These are phyloP conservation scores for Lithosia quadra DNA, from an alignment of 2,888 invertebrate species.

Conservation along the genomic window DNA sequence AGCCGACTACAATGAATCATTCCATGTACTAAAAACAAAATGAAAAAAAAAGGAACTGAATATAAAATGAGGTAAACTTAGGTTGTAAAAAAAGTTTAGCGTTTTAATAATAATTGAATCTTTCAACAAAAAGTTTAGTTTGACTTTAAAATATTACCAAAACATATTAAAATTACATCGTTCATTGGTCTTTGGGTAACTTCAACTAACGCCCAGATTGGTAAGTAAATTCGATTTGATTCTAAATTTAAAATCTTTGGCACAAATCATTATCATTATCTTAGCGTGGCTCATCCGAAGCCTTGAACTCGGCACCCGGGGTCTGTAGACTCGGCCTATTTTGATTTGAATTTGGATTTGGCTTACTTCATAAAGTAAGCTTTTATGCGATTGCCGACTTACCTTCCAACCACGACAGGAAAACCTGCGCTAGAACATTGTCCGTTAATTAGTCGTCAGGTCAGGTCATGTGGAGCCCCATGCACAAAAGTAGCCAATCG, in stretches of 20 bases:
- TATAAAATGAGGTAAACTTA: conserved; percentile 7
- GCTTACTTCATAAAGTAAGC: too few species aligned
- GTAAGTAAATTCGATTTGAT: background rate
- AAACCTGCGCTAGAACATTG: too few species aligned
- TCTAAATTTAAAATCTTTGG: too few species aligned
- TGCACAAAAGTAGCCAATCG: too few species aligned
- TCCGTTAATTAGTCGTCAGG: too few species aligned
- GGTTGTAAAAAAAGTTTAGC: conserved; percentile 7
- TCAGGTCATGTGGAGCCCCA: too few species aligned
- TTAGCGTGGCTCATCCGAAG: background rate
- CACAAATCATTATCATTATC: background rate
- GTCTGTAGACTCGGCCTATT: too few species aligned
- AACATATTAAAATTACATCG: conserved; percentile 1
- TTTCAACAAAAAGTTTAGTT: conserved; percentile 14
- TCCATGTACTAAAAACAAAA: background rate
- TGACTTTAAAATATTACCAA: conserved; percentile 14
- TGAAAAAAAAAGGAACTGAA: background rate
- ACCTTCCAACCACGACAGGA: too few species aligned
- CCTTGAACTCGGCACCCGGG: too few species aligned
- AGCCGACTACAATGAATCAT: background rate
- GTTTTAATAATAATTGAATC: conserved; percentile 10
- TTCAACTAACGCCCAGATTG: background rate
- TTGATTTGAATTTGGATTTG: too few species aligned
- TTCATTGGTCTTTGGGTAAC: conserved; percentile 9
- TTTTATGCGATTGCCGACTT: too few species aligned